These are phyloP conservation scores for Galendromus occidentalis DNA, from an alignment of 1,140 invertebrate species.

Conservation along the genomic window DNA sequence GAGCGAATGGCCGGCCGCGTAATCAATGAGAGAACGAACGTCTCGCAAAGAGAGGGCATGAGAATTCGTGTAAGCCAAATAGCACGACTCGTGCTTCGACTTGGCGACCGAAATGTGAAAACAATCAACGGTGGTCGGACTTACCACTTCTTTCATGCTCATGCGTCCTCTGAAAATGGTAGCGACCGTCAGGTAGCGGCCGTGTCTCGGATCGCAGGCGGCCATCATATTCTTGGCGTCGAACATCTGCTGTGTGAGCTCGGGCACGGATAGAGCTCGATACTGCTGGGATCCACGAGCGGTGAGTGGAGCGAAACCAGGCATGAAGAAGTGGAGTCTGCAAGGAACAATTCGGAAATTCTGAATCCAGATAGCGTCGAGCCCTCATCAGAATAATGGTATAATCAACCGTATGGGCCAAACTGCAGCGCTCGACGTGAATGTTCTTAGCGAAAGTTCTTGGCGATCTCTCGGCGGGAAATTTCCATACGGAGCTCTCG, in stretches of 20 bases:
- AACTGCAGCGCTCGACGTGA: too few species aligned
- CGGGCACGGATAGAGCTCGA: conserved; percentile 46
- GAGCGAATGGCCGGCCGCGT: background rate
- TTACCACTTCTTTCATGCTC: conserved; percentile 31
- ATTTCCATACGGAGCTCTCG: too few species aligned
- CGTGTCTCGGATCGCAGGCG: conserved; percentile 47
- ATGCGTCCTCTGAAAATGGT: conserved; percentile 36
- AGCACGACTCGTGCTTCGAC: background rate
- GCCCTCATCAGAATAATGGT: too few species aligned
- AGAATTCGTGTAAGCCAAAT: background rate
- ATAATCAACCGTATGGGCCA: too few species aligned
- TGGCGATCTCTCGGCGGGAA: too few species aligned
- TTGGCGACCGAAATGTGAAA: background rate
- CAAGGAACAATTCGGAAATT: conserved; percentile 19
- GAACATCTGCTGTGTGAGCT: conserved; percentile 15
- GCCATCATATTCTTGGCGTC: conserved; percentile 42
- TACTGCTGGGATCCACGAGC: conserved; percentile 68
- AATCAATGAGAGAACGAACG: background rate
- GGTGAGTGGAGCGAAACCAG: conserved; percentile 37
- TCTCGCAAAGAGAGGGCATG: background rate
- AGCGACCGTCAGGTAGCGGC: conserved; percentile 45
- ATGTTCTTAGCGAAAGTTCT: too few species aligned
- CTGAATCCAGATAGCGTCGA: too few species aligned
- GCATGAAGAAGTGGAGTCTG: conserved; percentile 25
- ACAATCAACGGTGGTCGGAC: too few species aligned